phyloP scores from a whole-genome alignment of 1,140 invertebrate species.

The Ditylenchus dipsaci region DNA sequence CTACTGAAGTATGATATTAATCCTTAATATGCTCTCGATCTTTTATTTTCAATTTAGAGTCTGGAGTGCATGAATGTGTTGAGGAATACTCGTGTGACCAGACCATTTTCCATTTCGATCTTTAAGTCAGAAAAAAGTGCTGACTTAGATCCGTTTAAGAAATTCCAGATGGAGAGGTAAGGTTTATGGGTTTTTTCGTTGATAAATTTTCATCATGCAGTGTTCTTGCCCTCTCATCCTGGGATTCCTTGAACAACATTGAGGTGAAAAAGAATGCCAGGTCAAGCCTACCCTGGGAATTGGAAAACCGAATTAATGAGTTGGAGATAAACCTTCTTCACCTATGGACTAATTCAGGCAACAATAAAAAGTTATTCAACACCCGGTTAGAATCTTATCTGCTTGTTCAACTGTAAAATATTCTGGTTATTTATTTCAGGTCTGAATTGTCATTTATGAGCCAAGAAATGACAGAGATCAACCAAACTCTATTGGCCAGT shows the following conservation, averaged over 20 bases:
- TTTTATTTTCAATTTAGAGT: not conserved
- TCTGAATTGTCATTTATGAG: not conserved
- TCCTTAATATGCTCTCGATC: too few relatives aligned
- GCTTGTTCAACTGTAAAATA: not conserved
- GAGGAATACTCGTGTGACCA: not conserved
- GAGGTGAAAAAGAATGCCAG: not conserved
- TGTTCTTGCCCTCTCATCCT: constrained; percentile 27
- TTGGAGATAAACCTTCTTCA: not conserved
- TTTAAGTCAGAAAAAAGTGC: not conserved
- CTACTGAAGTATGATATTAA: too few relatives aligned
- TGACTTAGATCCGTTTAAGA: not conserved
- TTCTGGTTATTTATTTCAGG: not conserved
- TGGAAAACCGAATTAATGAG: not conserved
- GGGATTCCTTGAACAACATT: constrained; percentile 12
- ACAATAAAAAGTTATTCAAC: not conserved
- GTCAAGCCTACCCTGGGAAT: constrained; percentile 5
- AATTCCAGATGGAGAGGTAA: constrained; percentile 1
- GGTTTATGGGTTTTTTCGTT: too few relatives aligned
- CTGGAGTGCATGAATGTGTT: not conserved
- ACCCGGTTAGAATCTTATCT: not conserved
- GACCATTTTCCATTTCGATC: not conserved
- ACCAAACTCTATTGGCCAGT: not conserved
- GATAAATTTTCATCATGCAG: constrained; percentile 2
- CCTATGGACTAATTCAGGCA: not conserved
- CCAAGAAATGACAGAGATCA: not conserved